Base-by-base conservation (phyloP, 2,113 vertebrate species). In the Nyctibius bracteatus region DNA sequence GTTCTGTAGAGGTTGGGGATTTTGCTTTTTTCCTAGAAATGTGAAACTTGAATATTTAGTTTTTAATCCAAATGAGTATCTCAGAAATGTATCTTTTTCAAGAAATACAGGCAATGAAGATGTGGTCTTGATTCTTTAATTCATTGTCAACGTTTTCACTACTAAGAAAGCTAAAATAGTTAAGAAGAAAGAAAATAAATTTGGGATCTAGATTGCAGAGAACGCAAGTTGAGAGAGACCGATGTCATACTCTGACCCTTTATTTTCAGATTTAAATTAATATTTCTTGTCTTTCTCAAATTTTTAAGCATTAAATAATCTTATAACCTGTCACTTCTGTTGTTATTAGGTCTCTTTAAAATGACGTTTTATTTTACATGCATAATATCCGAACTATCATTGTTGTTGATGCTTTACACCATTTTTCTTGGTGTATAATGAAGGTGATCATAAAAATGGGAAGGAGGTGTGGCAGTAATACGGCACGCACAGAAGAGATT, bases 1-100 rank as follows among this genome's bases (percentile, higher is more conserved):
- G n/a, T 16, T 43, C n/a, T 43, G 14, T 28, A 68, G 27, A 19
- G 7, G 1, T 8, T 28, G 20, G 1, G 9, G 1, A 0, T 4
- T 39, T 59, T 55, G 2, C 33, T 70, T 87, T 74, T 5, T 46
- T 49, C 33, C 11, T 68, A 57, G 12, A n/a, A 92, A 23, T 20
- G 16, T 13, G 16, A 49, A 73, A 49, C 8, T 54, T 54, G 30
- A 62, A 31, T 88, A 81, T 41, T 35, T 71, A 57, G n/a, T 54
- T 22, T 55, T 67, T 13, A 37, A 3, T 80, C 15, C 13, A 80
- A 59, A 65, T 25, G 0, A 70, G 35, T 62, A 3, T 47, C 20
- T 67, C 30, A 43, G 24, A 65, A 65, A 59, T 31, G 0, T n/a
- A 18, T 54, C 2, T 30, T 58, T 57, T 74, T 67, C 18, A 54